Conservation (phyloP, 30 jellyfish, hydroid and myxozoan genomes). For the Cassiopea xamachana region DNA sequence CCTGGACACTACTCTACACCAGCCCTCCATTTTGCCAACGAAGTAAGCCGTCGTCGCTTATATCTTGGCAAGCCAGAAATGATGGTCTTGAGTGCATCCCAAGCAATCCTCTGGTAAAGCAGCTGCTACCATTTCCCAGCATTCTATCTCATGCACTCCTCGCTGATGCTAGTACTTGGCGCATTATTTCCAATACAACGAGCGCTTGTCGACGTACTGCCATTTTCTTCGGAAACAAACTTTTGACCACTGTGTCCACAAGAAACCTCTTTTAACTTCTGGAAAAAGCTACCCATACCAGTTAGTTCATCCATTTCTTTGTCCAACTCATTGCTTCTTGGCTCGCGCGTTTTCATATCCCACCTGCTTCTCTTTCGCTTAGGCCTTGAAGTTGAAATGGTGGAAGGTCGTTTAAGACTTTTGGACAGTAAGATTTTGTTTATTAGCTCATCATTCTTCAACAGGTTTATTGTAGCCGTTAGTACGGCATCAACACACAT, state of each 20-base stretch:
- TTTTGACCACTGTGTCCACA: not conserved
- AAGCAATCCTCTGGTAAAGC: too few species aligned
- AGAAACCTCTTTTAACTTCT: slow-evolving; percentile 38
- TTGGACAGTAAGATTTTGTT: slow-evolving; percentile 2
- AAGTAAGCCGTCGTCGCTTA: too few species aligned
- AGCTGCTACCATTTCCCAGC: too few species aligned
- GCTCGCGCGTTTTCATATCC: slow-evolving; percentile 63
- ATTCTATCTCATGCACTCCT: too few species aligned
- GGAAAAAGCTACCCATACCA: slow-evolving; percentile 64
- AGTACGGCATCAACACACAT: slow-evolving; percentile 72
- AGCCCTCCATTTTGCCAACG: too few species aligned
- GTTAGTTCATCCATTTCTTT: slow-evolving; percentile 54
- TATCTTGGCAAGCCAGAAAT: too few species aligned
- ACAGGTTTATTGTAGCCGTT: slow-evolving; percentile 38
- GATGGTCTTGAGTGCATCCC: too few species aligned
- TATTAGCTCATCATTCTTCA: slow-evolving; percentile 35
- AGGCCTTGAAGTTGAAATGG: not conserved
- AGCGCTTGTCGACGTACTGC: not conserved
- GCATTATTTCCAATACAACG: not conserved
- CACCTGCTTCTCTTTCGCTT: slow-evolving; percentile 70
- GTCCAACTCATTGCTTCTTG: slow-evolving; percentile 13
- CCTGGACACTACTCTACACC: too few species aligned
- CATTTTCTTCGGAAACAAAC: not conserved
- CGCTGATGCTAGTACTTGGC: not conserved
- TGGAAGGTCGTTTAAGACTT: slow-evolving; percentile 55